Percentiles rank a stretch among this genome's conserved stretches.
These are phyloP conservation scores for Atta texana DNA, from an alignment of 1,140 invertebrate species.

Conservation along the genomic window DNA sequence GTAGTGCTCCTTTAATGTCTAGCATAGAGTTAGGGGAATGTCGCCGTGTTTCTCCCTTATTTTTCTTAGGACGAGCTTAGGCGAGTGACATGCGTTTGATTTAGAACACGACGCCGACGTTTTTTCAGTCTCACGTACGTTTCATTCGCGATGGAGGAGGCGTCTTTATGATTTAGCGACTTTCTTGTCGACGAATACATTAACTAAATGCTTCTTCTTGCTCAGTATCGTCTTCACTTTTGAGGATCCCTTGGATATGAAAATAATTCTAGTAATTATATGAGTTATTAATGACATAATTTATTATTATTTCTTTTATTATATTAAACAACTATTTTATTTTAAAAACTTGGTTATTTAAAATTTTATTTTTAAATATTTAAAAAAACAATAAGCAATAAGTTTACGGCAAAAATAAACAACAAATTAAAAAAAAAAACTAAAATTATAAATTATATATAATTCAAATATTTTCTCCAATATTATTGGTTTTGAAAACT, in stretches of 20 bases:
- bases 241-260: background rate
- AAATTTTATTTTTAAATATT: background rate
- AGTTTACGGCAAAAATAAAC: background rate
- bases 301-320: background rate
- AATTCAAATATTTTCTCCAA: background rate
- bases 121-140: slow-evolving; percentile 51
- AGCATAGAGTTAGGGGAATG: slow-evolving; percentile 21
- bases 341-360: background rate
- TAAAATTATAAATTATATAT: too few relatives aligned
- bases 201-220: slow-evolving; percentile 59
- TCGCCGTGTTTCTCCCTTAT: slow-evolving; percentile 15
- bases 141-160: slow-evolving; percentile 22
- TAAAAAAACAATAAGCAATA: background rate
- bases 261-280: slow-evolving; percentile 13
- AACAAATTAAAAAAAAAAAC: too few relatives aligned
- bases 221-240: slow-evolving; percentile 23
- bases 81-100: slow-evolving; percentile 46
- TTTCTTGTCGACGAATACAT: slow-evolving; percentile 50
- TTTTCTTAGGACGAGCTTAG: slow-evolving; percentile 51
- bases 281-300: background rate
- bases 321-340: background rate
- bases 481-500: background rate
- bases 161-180: slow-evolving; percentile 58
- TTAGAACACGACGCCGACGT: slow-evolving; percentile 46
- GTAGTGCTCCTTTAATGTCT: background rate